Conservation (phyloP, 2,113 vertebrate genomes). For the Esox niger region DNA sequence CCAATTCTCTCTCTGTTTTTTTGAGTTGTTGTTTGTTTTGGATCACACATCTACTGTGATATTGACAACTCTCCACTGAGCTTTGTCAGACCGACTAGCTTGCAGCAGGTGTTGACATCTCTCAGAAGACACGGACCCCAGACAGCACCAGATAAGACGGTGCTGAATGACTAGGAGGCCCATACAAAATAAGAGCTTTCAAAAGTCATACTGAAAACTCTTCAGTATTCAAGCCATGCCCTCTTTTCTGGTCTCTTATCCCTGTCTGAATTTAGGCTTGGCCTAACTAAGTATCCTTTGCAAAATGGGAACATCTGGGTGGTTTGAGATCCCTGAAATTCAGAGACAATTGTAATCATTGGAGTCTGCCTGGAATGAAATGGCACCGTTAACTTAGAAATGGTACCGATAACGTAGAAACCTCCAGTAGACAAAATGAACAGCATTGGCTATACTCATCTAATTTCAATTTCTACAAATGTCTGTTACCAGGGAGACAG, state of each 20-base stretch:
- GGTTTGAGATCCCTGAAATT: conserved; percentile 55
- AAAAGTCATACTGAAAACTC: conserved; percentile 37
- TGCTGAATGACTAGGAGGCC: conserved; percentile 1
- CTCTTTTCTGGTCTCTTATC: conserved; percentile 34
- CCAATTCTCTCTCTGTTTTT: neutral
- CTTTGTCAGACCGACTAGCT: neutral
- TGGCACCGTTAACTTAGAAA: conserved; percentile 40
- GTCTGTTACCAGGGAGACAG: conserved; percentile 45
- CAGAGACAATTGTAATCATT: conserved; percentile 52
- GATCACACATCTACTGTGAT: neutral
- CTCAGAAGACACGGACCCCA: neutral
- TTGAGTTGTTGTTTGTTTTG: no score
- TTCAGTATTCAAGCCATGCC: conserved; percentile 36
- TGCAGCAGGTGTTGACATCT: conserved; percentile 7
- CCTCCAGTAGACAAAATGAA: conserved; percentile 52
- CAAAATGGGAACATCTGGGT: conserved; percentile 36
- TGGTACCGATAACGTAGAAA: conserved; percentile 46
- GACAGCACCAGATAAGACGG: conserved; percentile 45
- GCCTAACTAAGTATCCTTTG: conserved; percentile 37
- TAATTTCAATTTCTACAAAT: conserved; percentile 54
- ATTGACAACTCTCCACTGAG: no score
- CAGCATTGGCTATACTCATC: conserved; percentile 54
- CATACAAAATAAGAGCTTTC: conserved; percentile 22
- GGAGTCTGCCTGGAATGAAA: conserved; percentile 37
- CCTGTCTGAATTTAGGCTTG: conserved; percentile 35